Evolutionary conservation across 2,113 vertebrate species (phyloP).

Genomic region (Mohoua ochrocephala): DNA sequence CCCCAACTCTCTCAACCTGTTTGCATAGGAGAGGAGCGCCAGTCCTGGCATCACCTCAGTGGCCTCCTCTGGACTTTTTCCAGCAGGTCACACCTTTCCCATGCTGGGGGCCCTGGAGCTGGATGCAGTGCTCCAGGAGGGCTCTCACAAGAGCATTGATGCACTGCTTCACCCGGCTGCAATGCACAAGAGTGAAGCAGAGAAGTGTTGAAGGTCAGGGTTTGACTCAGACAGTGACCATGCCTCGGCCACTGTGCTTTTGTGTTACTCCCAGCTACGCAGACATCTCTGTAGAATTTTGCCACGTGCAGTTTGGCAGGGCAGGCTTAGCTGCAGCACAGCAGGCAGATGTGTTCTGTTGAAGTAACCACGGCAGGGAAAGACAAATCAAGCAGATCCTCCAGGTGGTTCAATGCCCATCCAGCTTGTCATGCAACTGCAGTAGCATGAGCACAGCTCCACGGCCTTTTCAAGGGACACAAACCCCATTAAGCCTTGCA

Average conservation of each 20-base stretch:
- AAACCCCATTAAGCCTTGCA: background rate
- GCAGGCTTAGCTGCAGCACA: background rate
- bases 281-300: background rate
- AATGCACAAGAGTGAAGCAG: background rate
- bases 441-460: background rate
- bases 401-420: background rate
- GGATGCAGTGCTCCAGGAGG: background rate
- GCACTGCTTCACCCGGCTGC: background rate
- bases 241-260: background rate
- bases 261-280: background rate
- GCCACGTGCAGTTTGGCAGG: background rate
- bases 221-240: background rate
- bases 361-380: background rate
- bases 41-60: background rate
- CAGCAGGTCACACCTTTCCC: fast-evolving
- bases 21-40: background rate
- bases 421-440: background rate
- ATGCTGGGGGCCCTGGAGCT: background rate
- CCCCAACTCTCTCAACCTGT: background rate
- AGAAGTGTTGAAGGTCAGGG: background rate
- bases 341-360: background rate
- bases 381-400: background rate
- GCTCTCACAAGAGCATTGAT: background rate
- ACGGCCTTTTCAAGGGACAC: background rate
- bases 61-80: background rate